Percentiles rank a stretch among this genome's conserved stretches.
Evolutionary conservation across 2,888 invertebrate genomes (phyloP).

Genomic region (Hypolimnas misippus): DNA sequence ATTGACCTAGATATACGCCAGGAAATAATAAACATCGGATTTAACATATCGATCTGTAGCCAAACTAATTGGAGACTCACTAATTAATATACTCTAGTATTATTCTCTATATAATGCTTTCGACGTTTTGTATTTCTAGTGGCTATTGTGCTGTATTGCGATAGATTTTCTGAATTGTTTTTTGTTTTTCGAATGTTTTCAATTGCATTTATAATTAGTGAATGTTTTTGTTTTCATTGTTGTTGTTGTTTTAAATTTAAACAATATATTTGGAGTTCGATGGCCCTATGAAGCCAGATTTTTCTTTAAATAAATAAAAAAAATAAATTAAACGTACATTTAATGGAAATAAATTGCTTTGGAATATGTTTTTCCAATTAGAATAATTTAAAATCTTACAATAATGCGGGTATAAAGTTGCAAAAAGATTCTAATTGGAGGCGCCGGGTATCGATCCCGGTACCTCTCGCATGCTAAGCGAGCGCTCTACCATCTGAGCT

Average conservation of each 20-base stretch:
- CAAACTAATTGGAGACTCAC: slow-evolving; percentile 37
- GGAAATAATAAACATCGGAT: no score
- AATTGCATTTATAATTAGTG: not conserved
- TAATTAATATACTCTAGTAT: slow-evolving; percentile 28
- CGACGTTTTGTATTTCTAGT: not conserved
- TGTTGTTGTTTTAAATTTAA: not conserved
- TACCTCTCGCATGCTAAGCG: slow-evolving; percentile 84
- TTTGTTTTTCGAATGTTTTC: not conserved
- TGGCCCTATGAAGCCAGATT: no score
- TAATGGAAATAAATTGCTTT: no score
- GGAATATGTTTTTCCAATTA: no score
- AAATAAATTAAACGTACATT: no score
- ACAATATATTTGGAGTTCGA: no score
- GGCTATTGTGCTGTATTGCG: not conserved
- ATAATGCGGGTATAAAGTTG: no score
- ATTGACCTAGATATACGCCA: slow-evolving; percentile 5
- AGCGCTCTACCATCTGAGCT: slow-evolving; percentile 84
- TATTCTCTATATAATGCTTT: not conserved
- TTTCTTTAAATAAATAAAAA: no score
- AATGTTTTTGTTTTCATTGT: no score
- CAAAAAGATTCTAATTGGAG: slow-evolving; percentile 56
- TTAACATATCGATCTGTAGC: slow-evolving; percentile 22
- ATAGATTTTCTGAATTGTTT: not conserved
- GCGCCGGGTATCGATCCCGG: slow-evolving; percentile 84
- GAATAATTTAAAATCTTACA: no score